Base-by-base conservation (phyloP, 92 coral and sea anemone species). In the Meandrina meandrites region DNA sequence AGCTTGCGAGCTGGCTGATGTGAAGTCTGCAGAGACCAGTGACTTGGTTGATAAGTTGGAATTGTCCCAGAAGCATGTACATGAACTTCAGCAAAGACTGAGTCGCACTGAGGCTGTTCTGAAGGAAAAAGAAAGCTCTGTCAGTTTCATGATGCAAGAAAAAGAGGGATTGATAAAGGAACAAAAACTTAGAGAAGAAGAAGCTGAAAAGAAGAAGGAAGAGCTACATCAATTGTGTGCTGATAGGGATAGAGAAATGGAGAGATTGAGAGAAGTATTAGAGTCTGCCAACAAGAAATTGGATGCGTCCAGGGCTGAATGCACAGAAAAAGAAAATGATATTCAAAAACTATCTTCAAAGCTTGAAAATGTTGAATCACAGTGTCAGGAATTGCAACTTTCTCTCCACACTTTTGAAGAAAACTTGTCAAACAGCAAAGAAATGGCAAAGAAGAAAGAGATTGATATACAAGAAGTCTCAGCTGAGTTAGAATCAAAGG, bases 1-100 rank as follows among this genome's bases (percentile, higher is more conserved):
- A 82, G 91, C 90, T n/a, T 94, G 95, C 50, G 94, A 93, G 40
- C 87, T 94, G 58, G 95, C 96, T 22, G 96, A 94, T 74, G 64
- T 91, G 78, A 94, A 94, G 81, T 92, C 98, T 12, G 92, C 89
- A 2, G 98, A 94, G 66, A 69, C 87, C 72, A 94, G 84, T 40
- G 91, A 93, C 36, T 84, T 94, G 81, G 89, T 91, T 45, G 96
- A 93, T 66, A 91, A 91, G 80, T 86, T 89, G 53, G 98, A 87
- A 68, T 90, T 88, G 1, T 84, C 94, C n/a, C 94, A 91, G 86
- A 94, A 93, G 76, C 89, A 87, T 30, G 88, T 78, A 19, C 88
- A 89, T 32, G 91, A 88, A 22, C 90, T 90, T 54, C 90, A 85
- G 40, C 93, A 91, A 31, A 91, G 98, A 35, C 80, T 89, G 73